Evolutionary conservation across 2,113 vertebrate genomes (phyloP).

Genomic region (Anhinga rufa): DNA sequence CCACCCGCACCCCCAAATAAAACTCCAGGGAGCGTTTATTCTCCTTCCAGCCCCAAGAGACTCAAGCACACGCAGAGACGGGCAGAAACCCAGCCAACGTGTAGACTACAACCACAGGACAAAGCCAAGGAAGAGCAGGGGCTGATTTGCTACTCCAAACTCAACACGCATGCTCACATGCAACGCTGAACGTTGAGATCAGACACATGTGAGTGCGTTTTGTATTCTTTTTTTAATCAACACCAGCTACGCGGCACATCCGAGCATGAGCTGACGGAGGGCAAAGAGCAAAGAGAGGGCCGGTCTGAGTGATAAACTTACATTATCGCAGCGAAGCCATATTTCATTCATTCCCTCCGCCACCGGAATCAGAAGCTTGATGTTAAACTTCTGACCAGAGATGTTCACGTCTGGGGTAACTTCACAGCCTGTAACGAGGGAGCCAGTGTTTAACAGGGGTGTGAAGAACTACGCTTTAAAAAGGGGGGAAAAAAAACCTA

Average conservation of each 20-base stretch:
- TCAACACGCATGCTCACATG: background rate
- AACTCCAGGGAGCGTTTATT: background rate
- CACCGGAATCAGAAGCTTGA: constrained; percentile 96
- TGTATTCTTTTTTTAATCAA: background rate
- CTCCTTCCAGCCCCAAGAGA: background rate
- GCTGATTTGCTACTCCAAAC: background rate
- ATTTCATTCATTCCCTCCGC: constrained; percentile 99
- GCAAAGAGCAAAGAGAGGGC: fast-evolving
- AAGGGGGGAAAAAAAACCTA: fast-evolving
- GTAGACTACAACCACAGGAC: background rate
- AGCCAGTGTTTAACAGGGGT: background rate
- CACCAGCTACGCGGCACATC: background rate
- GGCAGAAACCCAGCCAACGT: background rate
- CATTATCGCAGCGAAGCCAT: constrained; percentile 96
- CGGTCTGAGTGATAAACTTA: constrained; percentile 59
- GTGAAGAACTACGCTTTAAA: background rate
- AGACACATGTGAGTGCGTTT: background rate
- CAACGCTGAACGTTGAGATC: background rate
- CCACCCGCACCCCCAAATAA: background rate
- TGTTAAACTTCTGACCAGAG: constrained; percentile 98
- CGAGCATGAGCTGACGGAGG: background rate
- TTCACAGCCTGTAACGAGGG: constrained; percentile 85
- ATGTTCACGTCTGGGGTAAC: constrained; percentile 99
- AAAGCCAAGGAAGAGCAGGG: background rate
- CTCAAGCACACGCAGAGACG: fast-evolving